Percentiles rank a stretch among this genome's conserved stretches.
These are phyloP conservation scores for Vandiemenella viatica DNA, from an alignment of 2,888 invertebrate species.

Conservation along the genomic window DNA sequence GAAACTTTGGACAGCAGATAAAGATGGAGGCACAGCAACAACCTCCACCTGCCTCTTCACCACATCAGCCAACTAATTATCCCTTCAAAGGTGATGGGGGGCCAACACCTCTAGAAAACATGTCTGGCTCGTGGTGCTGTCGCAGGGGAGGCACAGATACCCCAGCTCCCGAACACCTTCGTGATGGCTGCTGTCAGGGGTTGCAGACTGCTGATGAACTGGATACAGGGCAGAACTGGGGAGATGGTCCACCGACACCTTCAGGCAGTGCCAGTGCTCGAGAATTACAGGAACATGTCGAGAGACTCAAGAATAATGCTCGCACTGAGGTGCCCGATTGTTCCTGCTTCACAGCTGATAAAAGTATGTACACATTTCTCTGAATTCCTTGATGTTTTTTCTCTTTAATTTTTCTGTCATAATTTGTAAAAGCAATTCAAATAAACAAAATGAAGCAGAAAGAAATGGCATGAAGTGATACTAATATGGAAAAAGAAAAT, in stretches of 20 bases:
- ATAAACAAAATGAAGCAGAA: too few species aligned
- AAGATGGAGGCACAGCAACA: slow-evolving; percentile 1
- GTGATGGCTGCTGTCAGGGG: slow-evolving; percentile 57
- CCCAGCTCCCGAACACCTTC: slow-evolving; percentile 54
- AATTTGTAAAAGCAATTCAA: too few species aligned
- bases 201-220: slow-evolving; percentile 41
- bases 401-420: too few species aligned
- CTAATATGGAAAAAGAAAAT: too few species aligned
- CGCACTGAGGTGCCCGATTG: slow-evolving; percentile 80
- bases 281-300: slow-evolving; percentile 44
- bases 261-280: too few species aligned
- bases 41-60: too few species aligned
- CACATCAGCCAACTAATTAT: too few species aligned
- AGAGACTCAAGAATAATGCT: slow-evolving; percentile 45
- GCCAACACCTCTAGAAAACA: slow-evolving; percentile 42
- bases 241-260: slow-evolving; percentile 31
- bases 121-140: slow-evolving; percentile 55
- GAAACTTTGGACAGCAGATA: too few species aligned
- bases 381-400: too few species aligned
- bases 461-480: too few species aligned
- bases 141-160: slow-evolving; percentile 56
- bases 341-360: slow-evolving; percentile 74
- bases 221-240: slow-evolving; percentile 25
- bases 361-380: slow-evolving; percentile 44
- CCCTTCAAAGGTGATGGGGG: slow-evolving; percentile 52